Base-by-base conservation (phyloP, 2,113 vertebrate species). In the Thalassarche chlororhynchos region DNA sequence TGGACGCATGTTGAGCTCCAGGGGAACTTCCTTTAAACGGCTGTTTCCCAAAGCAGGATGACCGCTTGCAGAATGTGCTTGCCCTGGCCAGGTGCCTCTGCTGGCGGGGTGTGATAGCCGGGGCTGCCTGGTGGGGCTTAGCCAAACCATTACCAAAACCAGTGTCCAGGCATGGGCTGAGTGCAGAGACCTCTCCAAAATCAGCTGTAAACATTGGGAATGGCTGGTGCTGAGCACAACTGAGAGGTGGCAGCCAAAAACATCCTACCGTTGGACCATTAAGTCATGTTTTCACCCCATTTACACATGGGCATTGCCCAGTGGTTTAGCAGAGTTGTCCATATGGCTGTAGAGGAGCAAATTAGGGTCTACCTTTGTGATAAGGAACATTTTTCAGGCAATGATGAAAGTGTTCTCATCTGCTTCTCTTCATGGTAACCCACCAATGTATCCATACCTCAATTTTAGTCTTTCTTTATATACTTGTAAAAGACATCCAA, bases 41-140 rank as follows among this genome's bases (percentile, higher is more conserved):
- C 19, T 86, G 17, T 69, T 78, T 84, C 44, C 47, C 55, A 66
- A 40, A 78, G 76, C 3, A 64, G 31, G 34, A 44, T 72, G 29
- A 61, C 10, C 8, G 2, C 34, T 82, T 32, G 6, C 18, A 71
- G 62, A 29, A 49, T 18, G 38, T 62, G 14, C 54, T 84, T 0
- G 0, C 8, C 38, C 28, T 65, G 85, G 9, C 23, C 4, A 3
- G 32, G 32, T 71, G 25, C 24, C 28, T 87, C 47, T 0, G 0
- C 49, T 28, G 7, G 9, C 0, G 0, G 9, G 14, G 10, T 46
- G 29, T 49, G 80, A 44, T 34, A 54, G 38, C 36, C 70, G 51
- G 62, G 19, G 18, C 42, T 72, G 14, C 26, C 24, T 70, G 47
- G 51, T 71, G 20, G 34, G 76, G 5, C 25, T 85, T 40, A 57